Conservation (phyloP, 2,113 vertebrate species). For the Strigops habroptila region DNA sequence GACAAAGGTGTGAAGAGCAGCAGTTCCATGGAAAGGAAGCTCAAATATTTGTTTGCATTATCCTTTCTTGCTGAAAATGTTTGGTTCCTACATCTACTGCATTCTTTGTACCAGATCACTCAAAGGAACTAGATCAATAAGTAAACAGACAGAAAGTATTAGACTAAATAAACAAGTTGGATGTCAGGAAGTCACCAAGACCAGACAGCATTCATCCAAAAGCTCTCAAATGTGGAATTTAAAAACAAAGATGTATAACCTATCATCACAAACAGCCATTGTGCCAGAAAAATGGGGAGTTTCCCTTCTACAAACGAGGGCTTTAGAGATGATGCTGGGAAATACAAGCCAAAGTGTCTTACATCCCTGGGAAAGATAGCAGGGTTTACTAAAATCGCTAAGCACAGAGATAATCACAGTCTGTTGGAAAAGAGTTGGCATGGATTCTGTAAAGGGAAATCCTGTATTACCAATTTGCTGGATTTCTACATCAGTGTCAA, state of each 20-base stretch:
- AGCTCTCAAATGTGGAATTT: constrained; percentile 12
- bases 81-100: background rate
- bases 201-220: constrained; percentile 13
- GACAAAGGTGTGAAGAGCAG: background rate
- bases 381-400: background rate
- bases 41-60: background rate
- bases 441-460: constrained; percentile 6
- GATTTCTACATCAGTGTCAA: constrained; percentile 19
- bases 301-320: background rate
- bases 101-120: background rate
- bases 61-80: background rate
- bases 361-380: background rate
- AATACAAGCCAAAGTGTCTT: background rate
- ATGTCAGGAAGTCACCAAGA: constrained; percentile 41
- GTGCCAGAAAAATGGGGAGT: background rate
- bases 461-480: background rate
- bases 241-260: constrained; percentile 31
- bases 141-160: constrained; percentile 24
- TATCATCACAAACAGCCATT: background rate
- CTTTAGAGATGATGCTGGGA: constrained; percentile 4
- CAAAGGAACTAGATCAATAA: constrained; percentile 41
- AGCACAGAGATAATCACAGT: background rate
- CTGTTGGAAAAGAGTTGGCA: background rate
- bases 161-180: constrained; percentile 51
- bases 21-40: background rate